Conservation (phyloP, 64 coral and sea anemone genomes). For the Stichodactyla helianthus region DNA sequence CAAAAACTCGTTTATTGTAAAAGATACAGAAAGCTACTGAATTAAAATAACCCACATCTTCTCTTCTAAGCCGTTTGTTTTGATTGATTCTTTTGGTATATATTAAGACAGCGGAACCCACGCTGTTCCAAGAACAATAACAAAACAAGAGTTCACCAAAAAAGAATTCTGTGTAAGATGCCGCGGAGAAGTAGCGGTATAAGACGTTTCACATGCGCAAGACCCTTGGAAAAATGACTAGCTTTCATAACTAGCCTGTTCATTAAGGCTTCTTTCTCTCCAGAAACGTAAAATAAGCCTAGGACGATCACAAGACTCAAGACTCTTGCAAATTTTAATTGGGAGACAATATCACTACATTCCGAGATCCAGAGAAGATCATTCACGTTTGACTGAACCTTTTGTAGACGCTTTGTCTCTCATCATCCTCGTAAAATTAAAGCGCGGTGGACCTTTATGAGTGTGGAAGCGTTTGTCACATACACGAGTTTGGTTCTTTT, state of each 20-base stretch:
- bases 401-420: conserved; percentile 12
- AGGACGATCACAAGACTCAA: not conserved
- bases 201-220: conserved; percentile 44
- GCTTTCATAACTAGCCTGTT: not conserved
- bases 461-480: conserved; percentile 11
- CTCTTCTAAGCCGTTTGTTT: not conserved
- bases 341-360: not conserved
- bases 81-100: not conserved
- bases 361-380: conserved; percentile 9
- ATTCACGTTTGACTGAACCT: conserved; percentile 9
- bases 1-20: not conserved
- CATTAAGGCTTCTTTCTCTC: not conserved
- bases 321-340: not conserved
- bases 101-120: not conserved
- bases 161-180: not conserved
- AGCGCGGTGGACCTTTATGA: not conserved
- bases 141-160: not conserved
- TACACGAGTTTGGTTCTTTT: not conserved
- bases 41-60: conserved; percentile 8
- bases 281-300: not conserved
- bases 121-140: conserved; percentile 4
- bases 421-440: not conserved
- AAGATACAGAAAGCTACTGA: not conserved
- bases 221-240: not conserved
- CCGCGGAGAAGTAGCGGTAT: conserved; percentile 37